Evolutionary conservation across 2,797 vertebrate genomes (phyloP).

Genomic region (Pseudochaenichthys georgianus): DNA sequence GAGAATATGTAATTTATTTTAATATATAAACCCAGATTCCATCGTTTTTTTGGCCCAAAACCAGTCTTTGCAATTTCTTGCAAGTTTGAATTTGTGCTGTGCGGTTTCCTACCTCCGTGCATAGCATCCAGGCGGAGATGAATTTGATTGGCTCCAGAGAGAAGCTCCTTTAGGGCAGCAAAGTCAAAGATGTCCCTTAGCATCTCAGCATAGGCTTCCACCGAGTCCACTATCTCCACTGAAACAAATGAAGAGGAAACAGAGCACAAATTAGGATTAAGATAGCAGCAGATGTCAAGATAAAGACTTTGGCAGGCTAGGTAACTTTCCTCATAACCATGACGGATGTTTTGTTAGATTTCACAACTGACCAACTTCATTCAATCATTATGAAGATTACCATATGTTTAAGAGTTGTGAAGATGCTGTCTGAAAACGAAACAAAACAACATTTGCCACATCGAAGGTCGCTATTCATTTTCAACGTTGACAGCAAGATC

Average conservation of each 20-base stretch:
- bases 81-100: background rate
- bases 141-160: conserved; percentile 91
- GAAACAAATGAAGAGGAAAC: conserved; percentile 36
- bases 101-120: conserved; percentile 91
- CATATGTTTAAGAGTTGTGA: background rate
- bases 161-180: conserved; percentile 91
- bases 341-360: background rate
- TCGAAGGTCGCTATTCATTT: background rate
- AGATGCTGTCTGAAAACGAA: background rate
- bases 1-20: background rate
- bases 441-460: background rate
- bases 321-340: background rate
- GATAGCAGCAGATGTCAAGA: background rate
- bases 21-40: background rate
- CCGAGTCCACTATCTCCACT: conserved; percentile 99
- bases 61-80: background rate
- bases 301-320: background rate
- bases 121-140: conserved; percentile 96
- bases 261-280: background rate
- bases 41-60: background rate
- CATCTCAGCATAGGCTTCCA: conserved; percentile 95
- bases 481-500: background rate
- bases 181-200: conserved; percentile 97
- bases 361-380: background rate
- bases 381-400: background rate